A percentile compares a stretch with the other conserved stretches of the same genome.
Conservation (phyloP, 1,140 invertebrate species). For the Eriosoma lanigerum region DNA sequence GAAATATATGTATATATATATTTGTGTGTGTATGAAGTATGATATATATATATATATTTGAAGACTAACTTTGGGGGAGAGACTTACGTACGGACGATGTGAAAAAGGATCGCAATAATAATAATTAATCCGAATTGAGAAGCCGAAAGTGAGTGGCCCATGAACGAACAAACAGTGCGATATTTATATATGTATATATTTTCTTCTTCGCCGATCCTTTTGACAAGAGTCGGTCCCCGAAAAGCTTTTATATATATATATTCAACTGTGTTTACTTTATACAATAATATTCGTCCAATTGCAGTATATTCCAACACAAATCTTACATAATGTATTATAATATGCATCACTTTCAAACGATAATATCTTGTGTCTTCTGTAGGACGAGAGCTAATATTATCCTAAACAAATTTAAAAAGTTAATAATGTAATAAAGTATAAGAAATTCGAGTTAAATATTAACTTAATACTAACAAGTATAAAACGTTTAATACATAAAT, state of each 20-base stretch:
- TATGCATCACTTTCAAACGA: too few relatives aligned
- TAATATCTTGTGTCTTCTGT: too few relatives aligned
- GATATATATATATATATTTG: too few relatives aligned
- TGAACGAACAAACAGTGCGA: conserved; percentile 40
- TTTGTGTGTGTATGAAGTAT: not conserved
- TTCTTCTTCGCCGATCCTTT: not conserved
- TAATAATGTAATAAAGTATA: too few relatives aligned
- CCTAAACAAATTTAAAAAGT: too few relatives aligned
- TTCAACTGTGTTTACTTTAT: conserved; percentile 34
- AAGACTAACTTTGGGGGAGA: too few relatives aligned
- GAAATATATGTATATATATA: not conserved
- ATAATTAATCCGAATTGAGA: conserved; percentile 49
- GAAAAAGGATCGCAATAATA: conserved; percentile 37
- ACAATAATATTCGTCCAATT: conserved; percentile 29
- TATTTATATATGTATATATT: not conserved
- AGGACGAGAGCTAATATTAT: too few relatives aligned
- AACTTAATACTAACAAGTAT: too few relatives aligned
- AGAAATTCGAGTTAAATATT: too few relatives aligned
- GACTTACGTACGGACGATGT: not conserved
- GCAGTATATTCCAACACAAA: not conserved
- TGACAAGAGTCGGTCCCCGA: conserved; percentile 24
- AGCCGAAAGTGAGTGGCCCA: conserved; percentile 30
- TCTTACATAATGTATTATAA: not conserved
- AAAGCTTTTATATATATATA: conserved; percentile 30
- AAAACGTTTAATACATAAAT: too few relatives aligned